Evolutionary conservation across 2,888 invertebrate species (phyloP).

Genomic region (Leptopterna dolabrata): DNA sequence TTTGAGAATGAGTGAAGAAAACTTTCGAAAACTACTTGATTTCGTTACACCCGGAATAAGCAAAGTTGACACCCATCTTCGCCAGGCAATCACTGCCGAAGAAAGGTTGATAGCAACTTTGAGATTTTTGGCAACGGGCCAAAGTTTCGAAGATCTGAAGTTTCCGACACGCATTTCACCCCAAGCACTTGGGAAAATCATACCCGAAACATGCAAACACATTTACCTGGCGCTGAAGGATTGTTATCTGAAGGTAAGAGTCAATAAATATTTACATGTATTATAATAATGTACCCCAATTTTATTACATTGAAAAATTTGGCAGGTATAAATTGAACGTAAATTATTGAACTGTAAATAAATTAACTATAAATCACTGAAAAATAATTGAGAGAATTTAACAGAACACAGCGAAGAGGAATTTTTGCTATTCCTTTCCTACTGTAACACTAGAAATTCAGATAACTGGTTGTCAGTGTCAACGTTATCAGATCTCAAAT

Average conservation of each 20-base stretch:
- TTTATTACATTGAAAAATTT: constrained; percentile 39
- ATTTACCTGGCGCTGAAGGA: constrained; percentile 41
- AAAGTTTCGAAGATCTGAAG: no score
- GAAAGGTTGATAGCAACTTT: no score
- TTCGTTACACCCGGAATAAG: no score
- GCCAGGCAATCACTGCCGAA: no score
- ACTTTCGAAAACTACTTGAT: no score
- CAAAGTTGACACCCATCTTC: no score
- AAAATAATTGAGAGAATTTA: constrained; percentile 10
- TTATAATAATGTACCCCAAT: constrained; percentile 6
- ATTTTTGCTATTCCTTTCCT: not conserved
- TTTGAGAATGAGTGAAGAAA: no score
- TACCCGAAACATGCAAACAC: constrained; percentile 46
- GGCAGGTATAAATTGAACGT: constrained; percentile 16
- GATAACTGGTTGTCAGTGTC: constrained; percentile 46
- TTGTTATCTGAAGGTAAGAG: constrained; percentile 49
- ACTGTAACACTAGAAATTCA: constrained; percentile 49
- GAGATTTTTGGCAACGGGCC: no score
- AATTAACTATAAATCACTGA: not conserved
- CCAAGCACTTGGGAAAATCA: no score
- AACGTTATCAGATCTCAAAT: constrained; percentile 27
- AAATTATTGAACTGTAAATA: not conserved
- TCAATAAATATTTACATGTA: constrained; percentile 28
- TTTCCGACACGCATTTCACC: no score
- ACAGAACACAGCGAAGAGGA: not conserved